Evolutionary conservation across 2,888 invertebrate genomes (phyloP), one percentile per base, ranked within the genome.

Genomic region (Drosophila acutilabella): DNA sequence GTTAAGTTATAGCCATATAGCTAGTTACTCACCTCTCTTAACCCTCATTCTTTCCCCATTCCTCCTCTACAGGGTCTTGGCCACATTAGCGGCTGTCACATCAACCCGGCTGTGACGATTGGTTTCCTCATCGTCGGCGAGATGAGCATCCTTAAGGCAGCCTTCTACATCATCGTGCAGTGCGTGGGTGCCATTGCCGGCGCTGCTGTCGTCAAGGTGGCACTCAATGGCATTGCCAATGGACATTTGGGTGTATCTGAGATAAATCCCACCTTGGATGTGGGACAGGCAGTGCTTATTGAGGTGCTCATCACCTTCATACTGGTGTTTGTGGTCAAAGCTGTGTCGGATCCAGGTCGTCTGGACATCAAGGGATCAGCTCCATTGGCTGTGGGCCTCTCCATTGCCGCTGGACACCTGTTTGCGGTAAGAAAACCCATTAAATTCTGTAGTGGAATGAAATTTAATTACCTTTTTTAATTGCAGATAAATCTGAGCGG

Each of bases 71-170:
- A 97, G 96, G 93, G 94, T 52, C 94, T 98, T 77, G 97, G 96
- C 0, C 97, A 97, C 90, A 95, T 97, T 41, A 97, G 97, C 44
- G 98, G 98, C 6, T 97, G 97, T 1, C 98, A 98, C 93, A 95
- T 98, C 83, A 98, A 98, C 93, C 98, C 98, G 0, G 98, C 98
- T 0, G 97, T 98, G 40, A 98, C 98, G 0, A 92, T 94, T 58
- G 97, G 97, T 0, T 94, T 98, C 91, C 93, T 98, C 75, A 94
- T 95, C 7, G 95, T 97, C 4, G 97, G 97, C 52, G 96, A 97
- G 92, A 95, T 97, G 81, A 95, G 96, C 86, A 93, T 98, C 30
- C 92, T 98, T 50, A 95, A 97, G 91, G 96, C 95, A 0, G 52
- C 96, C 14, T 94, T 97, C 86, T 98, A 98, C 93, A 94, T 98